Evolutionary conservation across 2,797 vertebrate species (phyloP).

Genomic region (Acridotheres tristis): DNA sequence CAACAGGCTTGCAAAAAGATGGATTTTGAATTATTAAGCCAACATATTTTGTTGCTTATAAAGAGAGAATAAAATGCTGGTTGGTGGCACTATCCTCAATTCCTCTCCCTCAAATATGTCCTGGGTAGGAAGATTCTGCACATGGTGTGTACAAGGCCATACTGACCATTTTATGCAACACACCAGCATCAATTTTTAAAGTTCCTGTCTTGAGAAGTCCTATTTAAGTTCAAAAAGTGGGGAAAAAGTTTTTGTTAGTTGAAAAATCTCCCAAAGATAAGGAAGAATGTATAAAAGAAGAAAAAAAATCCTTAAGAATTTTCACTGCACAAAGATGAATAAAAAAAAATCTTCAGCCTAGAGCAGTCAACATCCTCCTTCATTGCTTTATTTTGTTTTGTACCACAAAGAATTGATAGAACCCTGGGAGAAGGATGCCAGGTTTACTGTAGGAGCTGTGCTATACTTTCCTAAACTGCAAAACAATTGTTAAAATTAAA

Average conservation of each 20-base stretch:
- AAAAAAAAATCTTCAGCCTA: not conserved
- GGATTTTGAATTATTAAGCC: not conserved
- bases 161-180: not conserved
- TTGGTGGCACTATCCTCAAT: not conserved
- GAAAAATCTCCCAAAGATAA: not conserved
- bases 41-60: not conserved
- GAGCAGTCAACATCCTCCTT: not conserved
- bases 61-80: not conserved
- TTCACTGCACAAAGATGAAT: not conserved
- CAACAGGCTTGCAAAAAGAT: not conserved
- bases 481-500: not conserved
- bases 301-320: not conserved
- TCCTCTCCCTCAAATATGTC: not conserved
- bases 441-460: not conserved
- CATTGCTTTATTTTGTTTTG: not conserved
- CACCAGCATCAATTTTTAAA: not conserved
- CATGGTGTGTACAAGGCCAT: not conserved
- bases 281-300: not conserved
- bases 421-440: not conserved
- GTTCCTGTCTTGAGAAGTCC: not conserved
- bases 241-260: not conserved
- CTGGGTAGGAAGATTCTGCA: not conserved
- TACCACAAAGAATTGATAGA: not conserved
- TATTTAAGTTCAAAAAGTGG: not conserved
- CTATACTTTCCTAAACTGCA: not conserved